Conservation (phyloP, 1,140 invertebrate genomes). For the Limonius californicus region DNA sequence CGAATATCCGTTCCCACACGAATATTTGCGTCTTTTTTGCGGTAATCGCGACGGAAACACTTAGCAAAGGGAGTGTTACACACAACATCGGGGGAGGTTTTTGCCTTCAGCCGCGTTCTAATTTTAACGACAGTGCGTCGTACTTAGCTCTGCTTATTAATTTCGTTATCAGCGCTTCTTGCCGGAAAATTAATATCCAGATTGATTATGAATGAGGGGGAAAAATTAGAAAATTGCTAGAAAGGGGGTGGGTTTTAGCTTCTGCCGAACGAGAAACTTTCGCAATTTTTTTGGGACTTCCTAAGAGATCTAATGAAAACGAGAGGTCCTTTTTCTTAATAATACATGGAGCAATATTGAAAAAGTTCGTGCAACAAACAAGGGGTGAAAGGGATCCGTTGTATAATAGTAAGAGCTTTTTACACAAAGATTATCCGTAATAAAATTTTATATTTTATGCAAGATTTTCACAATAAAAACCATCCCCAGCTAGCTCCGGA, state of each 20-base stretch:
- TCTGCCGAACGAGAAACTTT: too few species aligned
- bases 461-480: constrained; percentile 7
- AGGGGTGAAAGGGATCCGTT: neutral
- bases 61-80: neutral
- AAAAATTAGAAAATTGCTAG: too few species aligned
- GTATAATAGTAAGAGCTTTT: neutral
- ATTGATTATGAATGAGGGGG: too few species aligned
- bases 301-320: neutral
- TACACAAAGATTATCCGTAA: constrained; percentile 6
- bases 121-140: neutral
- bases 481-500: neutral
- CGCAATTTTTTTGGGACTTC: neutral
- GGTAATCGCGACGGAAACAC: neutral
- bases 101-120: too few species aligned
- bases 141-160: neutral
- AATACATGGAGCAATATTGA: constrained; percentile 2
- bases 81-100: neutral
- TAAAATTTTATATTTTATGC: constrained; percentile 15
- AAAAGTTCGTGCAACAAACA: constrained; percentile 5
- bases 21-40: neutral
- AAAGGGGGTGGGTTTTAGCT: too few species aligned
- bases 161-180: too few species aligned
- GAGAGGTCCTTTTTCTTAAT: neutral
- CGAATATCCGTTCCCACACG: constrained; percentile 11
- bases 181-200: too few species aligned